Conservation (phyloP, 2,888 invertebrate species). For the Falcaria lacertinaria region DNA sequence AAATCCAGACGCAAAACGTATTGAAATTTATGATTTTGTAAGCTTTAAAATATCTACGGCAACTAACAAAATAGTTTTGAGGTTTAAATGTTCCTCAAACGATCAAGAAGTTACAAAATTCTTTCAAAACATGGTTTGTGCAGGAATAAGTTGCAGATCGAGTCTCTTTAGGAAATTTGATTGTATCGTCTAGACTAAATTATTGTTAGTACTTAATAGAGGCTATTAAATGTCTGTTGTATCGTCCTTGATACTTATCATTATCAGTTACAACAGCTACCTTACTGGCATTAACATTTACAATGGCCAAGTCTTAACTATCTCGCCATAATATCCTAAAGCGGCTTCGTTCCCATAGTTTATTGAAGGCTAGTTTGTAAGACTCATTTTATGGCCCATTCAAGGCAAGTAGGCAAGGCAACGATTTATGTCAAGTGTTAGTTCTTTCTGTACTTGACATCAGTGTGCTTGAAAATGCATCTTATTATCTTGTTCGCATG, state of each 20-base stretch:
- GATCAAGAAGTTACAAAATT: too few relatives aligned
- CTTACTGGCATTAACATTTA: constrained; percentile 47
- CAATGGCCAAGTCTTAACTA: constrained; percentile 24
- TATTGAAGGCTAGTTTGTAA: constrained; percentile 9
- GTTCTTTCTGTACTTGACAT: constrained; percentile 7
- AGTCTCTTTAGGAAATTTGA: too few relatives aligned
- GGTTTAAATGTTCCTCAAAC: too few relatives aligned
- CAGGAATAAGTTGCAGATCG: too few relatives aligned
- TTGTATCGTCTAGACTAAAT: too few relatives aligned
- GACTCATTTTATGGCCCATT: constrained; percentile 16
- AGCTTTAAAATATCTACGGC: too few relatives aligned
- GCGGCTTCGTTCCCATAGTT: constrained; percentile 13
- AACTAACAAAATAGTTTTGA: too few relatives aligned
- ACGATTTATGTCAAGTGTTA: constrained; percentile 12
- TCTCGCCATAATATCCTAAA: neutral
- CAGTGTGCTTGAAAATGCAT: constrained; percentile 6
- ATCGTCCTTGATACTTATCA: constrained; percentile 1
- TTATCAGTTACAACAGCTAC: constrained; percentile 32
- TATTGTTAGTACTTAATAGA: too few relatives aligned
- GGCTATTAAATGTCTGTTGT: too few relatives aligned
- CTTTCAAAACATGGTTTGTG: too few relatives aligned
- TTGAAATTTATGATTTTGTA: too few relatives aligned
- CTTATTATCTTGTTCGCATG: constrained; percentile 3
- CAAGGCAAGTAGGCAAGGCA: constrained; percentile 15
- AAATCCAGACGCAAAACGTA: too few relatives aligned